Conservation (phyloP, 23 tunicate genomes). For the Styela clava region DNA sequence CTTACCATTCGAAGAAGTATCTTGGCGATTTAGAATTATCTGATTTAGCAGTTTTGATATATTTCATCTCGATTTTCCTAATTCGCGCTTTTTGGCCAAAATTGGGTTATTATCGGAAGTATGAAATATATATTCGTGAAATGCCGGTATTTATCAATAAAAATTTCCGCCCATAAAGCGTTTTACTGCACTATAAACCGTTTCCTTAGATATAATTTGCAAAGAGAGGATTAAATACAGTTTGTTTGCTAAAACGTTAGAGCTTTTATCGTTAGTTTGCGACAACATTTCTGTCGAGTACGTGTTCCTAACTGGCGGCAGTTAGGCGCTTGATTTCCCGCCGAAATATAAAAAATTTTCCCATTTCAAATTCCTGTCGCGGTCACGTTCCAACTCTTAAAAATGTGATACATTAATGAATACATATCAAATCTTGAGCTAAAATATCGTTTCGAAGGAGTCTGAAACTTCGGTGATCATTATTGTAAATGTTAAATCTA, state of each 20-base stretch:
- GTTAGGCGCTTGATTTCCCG: neutral
- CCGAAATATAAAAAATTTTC: neutral
- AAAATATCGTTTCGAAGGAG: neutral
- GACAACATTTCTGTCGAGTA: neutral
- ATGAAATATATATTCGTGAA: neutral
- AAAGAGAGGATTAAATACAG: neutral
- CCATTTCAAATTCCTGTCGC: neutral
- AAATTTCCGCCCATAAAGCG: neutral
- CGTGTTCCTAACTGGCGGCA: neutral
- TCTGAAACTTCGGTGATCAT: neutral
- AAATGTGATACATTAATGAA: neutral
- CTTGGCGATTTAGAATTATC: too few relatives aligned
- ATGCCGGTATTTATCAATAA: neutral
- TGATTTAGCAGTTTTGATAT: too few relatives aligned
- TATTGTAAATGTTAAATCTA: neutral
- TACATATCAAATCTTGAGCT: neutral
- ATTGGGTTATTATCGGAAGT: neutral
- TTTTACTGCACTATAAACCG: neutral
- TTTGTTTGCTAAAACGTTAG: neutral
- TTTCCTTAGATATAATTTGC: neutral
- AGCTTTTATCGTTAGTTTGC: neutral
- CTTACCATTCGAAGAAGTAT: too few relatives aligned
- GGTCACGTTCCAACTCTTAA: neutral
- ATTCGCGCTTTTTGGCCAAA: neutral
- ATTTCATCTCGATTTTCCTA: too few relatives aligned